Evolutionary conservation across 2,113 vertebrate species (phyloP).

Genomic region (Anarrhichthys ocellatus): DNA sequence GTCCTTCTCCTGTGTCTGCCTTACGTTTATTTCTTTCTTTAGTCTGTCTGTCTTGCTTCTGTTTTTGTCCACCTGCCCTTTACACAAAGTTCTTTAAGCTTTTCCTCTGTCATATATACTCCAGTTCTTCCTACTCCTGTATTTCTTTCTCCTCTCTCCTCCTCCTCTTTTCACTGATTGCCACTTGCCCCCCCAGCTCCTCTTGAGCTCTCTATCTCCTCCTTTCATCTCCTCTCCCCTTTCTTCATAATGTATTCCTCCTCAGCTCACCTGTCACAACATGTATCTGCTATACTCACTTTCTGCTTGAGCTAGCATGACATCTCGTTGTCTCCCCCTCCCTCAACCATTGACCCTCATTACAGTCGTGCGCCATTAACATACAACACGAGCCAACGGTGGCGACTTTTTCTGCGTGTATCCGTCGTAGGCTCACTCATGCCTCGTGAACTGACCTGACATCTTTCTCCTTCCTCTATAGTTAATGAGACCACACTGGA

Average conservation of each 20-base stretch:
- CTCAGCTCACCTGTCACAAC: slow-evolving; percentile 77
- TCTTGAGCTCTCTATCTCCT: slow-evolving; percentile 55
- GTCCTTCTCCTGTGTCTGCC: slow-evolving; percentile 28
- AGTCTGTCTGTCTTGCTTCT: slow-evolving; percentile 1
- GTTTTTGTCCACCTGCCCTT: slow-evolving; percentile 7
- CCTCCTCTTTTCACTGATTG: slow-evolving; percentile 44
- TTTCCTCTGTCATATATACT: slow-evolving; percentile 15
- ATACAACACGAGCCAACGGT: slow-evolving; percentile 33
- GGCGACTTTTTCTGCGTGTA: slow-evolving; percentile 19
- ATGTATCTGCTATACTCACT: slow-evolving; percentile 57
- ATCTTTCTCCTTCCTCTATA: slow-evolving; percentile 73
- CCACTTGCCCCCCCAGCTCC: slow-evolving; percentile 38
- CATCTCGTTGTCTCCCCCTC: slow-evolving; percentile 58
- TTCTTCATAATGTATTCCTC: slow-evolving; percentile 75
- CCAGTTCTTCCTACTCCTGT: background rate
- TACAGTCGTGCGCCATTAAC: slow-evolving; percentile 52
- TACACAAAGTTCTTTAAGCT: background rate
- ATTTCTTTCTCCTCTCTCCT: slow-evolving; percentile 12
- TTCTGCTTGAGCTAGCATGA: slow-evolving; percentile 62
- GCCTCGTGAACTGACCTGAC: slow-evolving; percentile 66
- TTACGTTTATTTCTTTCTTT: slow-evolving; percentile 30
- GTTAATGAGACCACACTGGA: slow-evolving; percentile 89
- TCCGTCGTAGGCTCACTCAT: slow-evolving; percentile 7
- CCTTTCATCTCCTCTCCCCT: slow-evolving; percentile 63
- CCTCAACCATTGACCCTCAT: slow-evolving; percentile 58